These are phyloP conservation scores for Gryllus longicercus DNA, from an alignment of 2,888 invertebrate genomes.

Conservation along the genomic window DNA sequence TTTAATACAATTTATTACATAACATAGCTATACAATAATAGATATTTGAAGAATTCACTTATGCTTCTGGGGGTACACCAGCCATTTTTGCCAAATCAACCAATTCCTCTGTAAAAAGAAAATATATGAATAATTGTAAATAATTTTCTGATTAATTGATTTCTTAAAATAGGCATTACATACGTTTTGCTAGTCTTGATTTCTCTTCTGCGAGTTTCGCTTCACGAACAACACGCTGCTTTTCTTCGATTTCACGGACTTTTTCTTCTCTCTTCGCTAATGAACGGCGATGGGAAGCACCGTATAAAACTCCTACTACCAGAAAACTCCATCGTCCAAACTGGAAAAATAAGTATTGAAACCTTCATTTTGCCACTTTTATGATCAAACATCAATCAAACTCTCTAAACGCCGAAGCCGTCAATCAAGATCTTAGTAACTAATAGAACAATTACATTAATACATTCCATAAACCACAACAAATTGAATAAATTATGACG, in stretches of 20 bases:
- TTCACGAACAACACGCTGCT: background rate
- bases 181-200: background rate
- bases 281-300: background rate
- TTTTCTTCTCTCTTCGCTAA: background rate
- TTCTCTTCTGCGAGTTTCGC: background rate
- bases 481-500: no score
- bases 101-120: conserved; percentile 8
- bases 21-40: background rate
- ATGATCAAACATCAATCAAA: no score
- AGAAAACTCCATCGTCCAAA: conserved; percentile 1
- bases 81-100: background rate
- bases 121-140: background rate
- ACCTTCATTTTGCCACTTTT: background rate
- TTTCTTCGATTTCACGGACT: background rate
- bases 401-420: no score
- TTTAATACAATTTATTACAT: background rate
- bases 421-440: no score
- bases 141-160: no score
- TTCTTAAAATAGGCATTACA: background rate
- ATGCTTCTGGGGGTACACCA: background rate
- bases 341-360: background rate
- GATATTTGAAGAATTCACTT: background rate
- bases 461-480: no score
- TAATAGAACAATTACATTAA: no score
- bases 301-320: background rate